phyloP scores from a whole-genome alignment of 2,113 vertebrate species.

The Gulo gulo region DNA sequence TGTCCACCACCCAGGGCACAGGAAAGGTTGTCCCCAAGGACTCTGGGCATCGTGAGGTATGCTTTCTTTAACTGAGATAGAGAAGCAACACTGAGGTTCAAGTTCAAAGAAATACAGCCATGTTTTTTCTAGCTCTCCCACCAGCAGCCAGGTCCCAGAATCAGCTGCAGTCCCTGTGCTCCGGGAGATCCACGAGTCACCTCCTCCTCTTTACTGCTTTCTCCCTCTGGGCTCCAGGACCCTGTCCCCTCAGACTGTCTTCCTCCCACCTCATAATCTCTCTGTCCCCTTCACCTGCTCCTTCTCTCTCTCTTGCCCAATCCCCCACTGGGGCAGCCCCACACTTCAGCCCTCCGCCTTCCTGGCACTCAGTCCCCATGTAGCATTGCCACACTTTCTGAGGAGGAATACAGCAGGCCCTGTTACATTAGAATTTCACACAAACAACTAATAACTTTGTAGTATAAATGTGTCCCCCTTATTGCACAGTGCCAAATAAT shows the following conservation, averaged over 20 bases:
- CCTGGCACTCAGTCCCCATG: rapidly evolving
- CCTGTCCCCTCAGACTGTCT: rapidly evolving
- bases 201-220: rapidly evolving
- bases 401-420: not conserved
- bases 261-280: rapidly evolving
- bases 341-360: not conserved
- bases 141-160: rapidly evolving
- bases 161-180: no score
- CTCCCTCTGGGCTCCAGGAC: no score
- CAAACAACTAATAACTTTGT: not conserved
- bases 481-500: not conserved
- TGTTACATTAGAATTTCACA: not conserved
- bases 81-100: not conserved
- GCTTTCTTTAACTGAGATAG: not conserved
- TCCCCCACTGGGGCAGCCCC: not conserved
- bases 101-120: not conserved
- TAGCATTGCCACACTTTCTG: no score
- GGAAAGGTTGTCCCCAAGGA: not conserved
- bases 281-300: rapidly evolving
- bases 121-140: no score
- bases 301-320: not conserved
- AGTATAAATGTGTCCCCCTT: not conserved
- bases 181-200: rapidly evolving
- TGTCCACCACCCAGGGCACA: no score
- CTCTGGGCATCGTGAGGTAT: not conserved